Percentiles rank a stretch among this genome's conserved stretches.
These are phyloP conservation scores for Cepphus grylle DNA, from an alignment of 2,113 vertebrate genomes.

Conservation along the genomic window DNA sequence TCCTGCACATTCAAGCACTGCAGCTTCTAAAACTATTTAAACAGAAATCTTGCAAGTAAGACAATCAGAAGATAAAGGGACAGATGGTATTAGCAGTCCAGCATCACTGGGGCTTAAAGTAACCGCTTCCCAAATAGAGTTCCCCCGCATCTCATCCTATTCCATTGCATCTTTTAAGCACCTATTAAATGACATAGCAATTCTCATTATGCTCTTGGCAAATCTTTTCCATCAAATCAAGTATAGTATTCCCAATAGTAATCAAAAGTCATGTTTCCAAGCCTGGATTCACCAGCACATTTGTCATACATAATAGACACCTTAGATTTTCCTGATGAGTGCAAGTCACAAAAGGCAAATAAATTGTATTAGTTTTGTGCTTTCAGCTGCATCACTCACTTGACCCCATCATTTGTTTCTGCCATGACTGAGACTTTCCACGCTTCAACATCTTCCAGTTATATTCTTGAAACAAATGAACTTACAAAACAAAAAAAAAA, in stretches of 20 bases:
- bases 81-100: background rate
- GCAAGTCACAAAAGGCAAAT: background rate
- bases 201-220: background rate
- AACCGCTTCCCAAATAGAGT: background rate
- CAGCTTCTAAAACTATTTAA: background rate
- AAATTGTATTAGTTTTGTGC: background rate
- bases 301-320: background rate
- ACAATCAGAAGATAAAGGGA: background rate
- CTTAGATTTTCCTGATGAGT: background rate
- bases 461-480: background rate
- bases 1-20: background rate
- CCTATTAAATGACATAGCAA: background rate
- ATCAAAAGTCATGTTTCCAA: constrained; percentile 5
- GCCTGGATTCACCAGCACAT: background rate
- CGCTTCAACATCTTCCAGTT: background rate
- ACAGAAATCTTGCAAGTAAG: background rate
- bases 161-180: background rate
- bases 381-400: background rate
- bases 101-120: background rate
- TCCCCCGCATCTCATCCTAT: background rate
- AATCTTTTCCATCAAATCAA: background rate
- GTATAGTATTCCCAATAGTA: background rate
- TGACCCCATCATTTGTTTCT: background rate
- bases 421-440: background rate
- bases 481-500: background rate